phyloP scores from a whole-genome alignment of 2,113 vertebrate genomes.

The Fukomys damarensis region DNA sequence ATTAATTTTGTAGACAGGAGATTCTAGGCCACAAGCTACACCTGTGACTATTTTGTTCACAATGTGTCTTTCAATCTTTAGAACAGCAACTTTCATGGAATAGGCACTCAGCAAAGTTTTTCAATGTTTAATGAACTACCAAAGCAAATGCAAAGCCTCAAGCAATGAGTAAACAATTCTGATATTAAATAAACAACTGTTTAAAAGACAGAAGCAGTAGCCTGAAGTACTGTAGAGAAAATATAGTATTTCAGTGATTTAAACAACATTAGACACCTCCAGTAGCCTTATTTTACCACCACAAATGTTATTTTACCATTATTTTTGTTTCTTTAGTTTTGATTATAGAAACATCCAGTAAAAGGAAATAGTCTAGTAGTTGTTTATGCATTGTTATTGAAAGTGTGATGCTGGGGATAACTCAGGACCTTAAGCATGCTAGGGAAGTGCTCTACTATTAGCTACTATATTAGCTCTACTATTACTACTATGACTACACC shows the following conservation, averaged over 20 bases:
- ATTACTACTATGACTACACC: no score
- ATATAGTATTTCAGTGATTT: neutral
- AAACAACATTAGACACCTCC: neutral
- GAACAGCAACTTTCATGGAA: neutral
- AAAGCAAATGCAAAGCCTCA: neutral
- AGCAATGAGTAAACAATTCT: neutral
- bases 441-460: neutral
- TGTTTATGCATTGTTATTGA: neutral
- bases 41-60: neutral
- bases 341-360: conserved; percentile 34
- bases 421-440: neutral
- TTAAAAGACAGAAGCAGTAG: conserved; percentile 2
- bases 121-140: neutral
- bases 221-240: neutral
- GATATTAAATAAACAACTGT: neutral
- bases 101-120: neutral
- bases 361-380: conserved; percentile 28
- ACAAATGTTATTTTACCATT: neutral
- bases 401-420: neutral
- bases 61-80: neutral
- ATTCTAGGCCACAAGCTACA: neutral
- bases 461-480: no score
- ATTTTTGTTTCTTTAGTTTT: neutral
- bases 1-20: conserved; percentile 21
- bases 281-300: neutral